phyloP scores from a whole-genome alignment of 2,797 vertebrate species.

The Hephaestus fuliginosus region DNA sequence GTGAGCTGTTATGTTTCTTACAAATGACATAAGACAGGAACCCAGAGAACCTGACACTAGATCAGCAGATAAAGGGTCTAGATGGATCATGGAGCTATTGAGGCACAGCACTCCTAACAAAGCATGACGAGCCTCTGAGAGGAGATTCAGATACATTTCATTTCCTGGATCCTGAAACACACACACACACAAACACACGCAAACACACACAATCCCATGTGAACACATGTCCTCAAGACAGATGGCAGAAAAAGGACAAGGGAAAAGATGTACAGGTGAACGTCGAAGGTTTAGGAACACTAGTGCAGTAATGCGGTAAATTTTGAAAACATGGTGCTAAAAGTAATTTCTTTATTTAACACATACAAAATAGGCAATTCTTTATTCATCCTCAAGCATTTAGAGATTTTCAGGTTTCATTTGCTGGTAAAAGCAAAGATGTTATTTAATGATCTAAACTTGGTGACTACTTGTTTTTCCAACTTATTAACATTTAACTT shows the following conservation, averaged over 20 bases:
- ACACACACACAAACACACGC: conserved; percentile 14
- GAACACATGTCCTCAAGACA: not conserved
- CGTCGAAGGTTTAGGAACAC: not conserved
- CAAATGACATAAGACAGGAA: conserved; percentile 48
- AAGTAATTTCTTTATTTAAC: not conserved
- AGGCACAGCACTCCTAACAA: conserved; percentile 12
- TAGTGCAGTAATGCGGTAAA: not conserved
- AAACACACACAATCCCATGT: not conserved
- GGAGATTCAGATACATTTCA: conserved; percentile 43
- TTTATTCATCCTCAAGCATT: not conserved
- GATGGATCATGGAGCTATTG: conserved; percentile 30
- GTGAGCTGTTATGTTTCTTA: conserved; percentile 44
- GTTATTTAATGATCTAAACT: not conserved
- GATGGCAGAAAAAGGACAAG: not conserved
- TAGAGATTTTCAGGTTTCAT: not conserved
- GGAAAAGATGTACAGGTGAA: conserved; percentile 22
- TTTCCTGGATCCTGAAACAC: conserved; percentile 38
- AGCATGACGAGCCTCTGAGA: conserved; percentile 33
- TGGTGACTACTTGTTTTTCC: not conserved
- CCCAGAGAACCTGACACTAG: conserved; percentile 48
- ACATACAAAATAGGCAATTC: not conserved
- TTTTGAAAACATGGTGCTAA: not conserved
- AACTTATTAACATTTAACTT: not conserved
- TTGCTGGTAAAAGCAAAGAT: not conserved
- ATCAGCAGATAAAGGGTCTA: conserved; percentile 48